Evolutionary conservation across 1,140 invertebrate genomes (phyloP), one percentile per base, ranked within the genome.

Genomic region (Anastrepha ludens): DNA sequence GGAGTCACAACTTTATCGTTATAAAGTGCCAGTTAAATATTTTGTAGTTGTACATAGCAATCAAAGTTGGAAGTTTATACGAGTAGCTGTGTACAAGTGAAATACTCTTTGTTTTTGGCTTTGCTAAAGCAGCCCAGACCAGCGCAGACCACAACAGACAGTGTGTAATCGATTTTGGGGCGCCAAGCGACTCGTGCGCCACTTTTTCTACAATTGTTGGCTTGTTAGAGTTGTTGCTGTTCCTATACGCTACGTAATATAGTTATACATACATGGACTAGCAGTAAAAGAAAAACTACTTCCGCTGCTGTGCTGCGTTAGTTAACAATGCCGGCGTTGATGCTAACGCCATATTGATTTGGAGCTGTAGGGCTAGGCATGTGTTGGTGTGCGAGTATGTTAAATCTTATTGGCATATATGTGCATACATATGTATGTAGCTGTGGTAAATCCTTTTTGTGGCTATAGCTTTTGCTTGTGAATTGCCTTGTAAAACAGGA

Each of bases 131-230:
- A 29, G 29, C 1, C 29, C 29, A 29, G 29, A 29, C 29, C 29
- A 29, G 29, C 29, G 0, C 29, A 47, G 41, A 55, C 41, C 74
- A 9, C 41, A 55, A 17, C 74, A 81, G 74, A 81, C 74, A 81
- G 44, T 58, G 74, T 81, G 90, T 89, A 92, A 92, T 92, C 91
- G 91, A 92, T 92, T 92, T 92, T 92, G 89, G 91, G 91, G 91
- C 91, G 91, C 91, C 91, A 92, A 87, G 89, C 86, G 90, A 87
- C 62, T 70, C 20, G 85, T 86, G 85, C 85, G 85, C 85, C 85
- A 86, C 62, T 86, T 81, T 58, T 70, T 70, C 11, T 58, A 8
- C 20, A 11, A 29, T 29, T 55, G 6, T 81, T 55, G 47, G 74
- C 74, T 81, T 55, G 47, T 20, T 81, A 81, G 47, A 47, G 41